Percentiles rank a stretch among this genome's conserved stretches.
Evolutionary conservation across 2,888 invertebrate genomes (phyloP).

Genomic region (Rhodophaea formosa): DNA sequence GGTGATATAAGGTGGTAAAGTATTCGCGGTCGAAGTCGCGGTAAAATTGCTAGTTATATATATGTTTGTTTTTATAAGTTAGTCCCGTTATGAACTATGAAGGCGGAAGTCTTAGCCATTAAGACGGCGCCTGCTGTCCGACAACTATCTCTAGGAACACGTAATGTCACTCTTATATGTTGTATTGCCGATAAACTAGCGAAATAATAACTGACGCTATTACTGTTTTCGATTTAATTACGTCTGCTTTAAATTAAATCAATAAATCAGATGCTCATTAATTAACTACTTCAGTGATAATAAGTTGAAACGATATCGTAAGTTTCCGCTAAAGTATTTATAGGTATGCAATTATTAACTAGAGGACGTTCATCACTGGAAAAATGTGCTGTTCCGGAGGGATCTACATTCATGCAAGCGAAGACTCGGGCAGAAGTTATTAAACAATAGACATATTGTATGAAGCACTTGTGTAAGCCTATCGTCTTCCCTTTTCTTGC

Average conservation of each 20-base stretch:
- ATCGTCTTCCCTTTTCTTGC: no score
- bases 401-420: no score
- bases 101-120: constrained; percentile 13
- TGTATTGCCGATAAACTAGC: constrained; percentile 20
- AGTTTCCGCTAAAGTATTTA: neutral
- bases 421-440: no score
- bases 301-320: neutral
- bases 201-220: constrained; percentile 1
- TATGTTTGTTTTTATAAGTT: no score
- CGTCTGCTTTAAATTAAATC: neutral
- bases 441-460: no score
- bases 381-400: no score
- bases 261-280: neutral
- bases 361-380: no score
- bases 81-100: neutral
- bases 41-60: no score
- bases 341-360: no score
- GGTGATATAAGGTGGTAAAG: no score
- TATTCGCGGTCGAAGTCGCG: no score
- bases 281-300: neutral
- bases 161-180: constrained; percentile 2
- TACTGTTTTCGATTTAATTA: constrained; percentile 4
- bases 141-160: constrained; percentile 9
- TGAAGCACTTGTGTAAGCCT: no score
- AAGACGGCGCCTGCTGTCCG: constrained; percentile 15